phyloP scores from a whole-genome alignment of 2,113 vertebrate species.

The Actenoides lindsayi region DNA sequence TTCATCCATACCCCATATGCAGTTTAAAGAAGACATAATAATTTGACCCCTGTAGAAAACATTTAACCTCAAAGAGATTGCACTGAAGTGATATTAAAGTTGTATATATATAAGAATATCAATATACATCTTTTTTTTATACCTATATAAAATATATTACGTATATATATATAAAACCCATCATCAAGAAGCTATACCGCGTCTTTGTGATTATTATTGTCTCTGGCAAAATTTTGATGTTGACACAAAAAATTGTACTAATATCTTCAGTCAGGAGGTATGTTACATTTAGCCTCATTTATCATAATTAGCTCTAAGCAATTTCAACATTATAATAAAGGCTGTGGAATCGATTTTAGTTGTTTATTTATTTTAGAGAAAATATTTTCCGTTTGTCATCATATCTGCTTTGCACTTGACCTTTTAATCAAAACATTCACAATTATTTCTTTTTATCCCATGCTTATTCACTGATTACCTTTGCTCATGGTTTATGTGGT shows the following conservation, averaged over 20 bases:
- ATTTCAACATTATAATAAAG: slow-evolving; percentile 26
- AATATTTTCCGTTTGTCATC: slow-evolving; percentile 42
- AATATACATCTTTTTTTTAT: background rate
- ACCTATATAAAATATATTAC: background rate
- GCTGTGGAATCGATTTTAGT: background rate
- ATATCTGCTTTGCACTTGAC: slow-evolving; percentile 43
- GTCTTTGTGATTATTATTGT: background rate
- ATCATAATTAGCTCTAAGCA: slow-evolving; percentile 42
- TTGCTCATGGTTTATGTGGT: background rate
- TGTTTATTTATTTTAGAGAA: slow-evolving; percentile 40
- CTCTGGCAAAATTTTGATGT: background rate
- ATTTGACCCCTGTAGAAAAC: background rate
- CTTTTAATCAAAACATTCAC: slow-evolving; percentile 14
- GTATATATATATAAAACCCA: background rate
- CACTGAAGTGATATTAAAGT: background rate
- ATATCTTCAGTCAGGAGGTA: background rate
- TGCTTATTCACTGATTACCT: background rate
- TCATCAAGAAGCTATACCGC: background rate
- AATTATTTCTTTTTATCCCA: background rate
- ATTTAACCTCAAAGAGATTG: background rate
- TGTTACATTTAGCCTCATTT: background rate
- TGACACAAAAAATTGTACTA: background rate
- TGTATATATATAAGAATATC: background rate
- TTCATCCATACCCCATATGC: background rate
- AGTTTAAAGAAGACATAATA: background rate